A percentile compares a stretch with the other conserved stretches of the same genome.
These are phyloP conservation scores for Actinia equina DNA, from an alignment of 64 coral and sea anemone genomes.

Conservation along the genomic window DNA sequence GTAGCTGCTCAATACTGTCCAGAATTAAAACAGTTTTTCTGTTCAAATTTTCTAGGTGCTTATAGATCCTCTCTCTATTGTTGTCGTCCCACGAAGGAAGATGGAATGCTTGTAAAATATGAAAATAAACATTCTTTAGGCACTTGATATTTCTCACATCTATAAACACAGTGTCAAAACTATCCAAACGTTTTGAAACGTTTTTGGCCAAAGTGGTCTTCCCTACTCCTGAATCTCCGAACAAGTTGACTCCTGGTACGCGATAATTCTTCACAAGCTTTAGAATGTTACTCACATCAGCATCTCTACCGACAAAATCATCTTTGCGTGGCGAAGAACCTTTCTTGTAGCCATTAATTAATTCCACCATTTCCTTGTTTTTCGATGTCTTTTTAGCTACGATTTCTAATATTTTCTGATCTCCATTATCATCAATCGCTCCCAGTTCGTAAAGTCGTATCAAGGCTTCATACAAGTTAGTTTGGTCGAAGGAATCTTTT, in stretches of 20 bases:
- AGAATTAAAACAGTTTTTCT: conserved; percentile 19
- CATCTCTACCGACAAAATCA: background rate
- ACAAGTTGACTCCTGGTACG: background rate
- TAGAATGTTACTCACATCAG: background rate
- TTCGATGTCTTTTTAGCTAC: background rate
- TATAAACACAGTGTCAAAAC: background rate
- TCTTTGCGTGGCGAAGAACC: background rate
- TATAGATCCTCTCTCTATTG: background rate
- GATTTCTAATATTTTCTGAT: background rate
- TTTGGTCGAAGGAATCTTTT: background rate
- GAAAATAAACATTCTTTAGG: conserved; percentile 2
- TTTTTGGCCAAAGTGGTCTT: background rate
- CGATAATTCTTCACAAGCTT: background rate
- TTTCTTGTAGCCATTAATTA: conserved; percentile 1
- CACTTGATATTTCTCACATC: conserved; percentile 16
- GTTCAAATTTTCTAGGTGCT: background rate
- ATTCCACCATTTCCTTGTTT: background rate
- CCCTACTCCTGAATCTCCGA: background rate
- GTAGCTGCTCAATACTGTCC: conserved; percentile 28
- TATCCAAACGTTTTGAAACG: background rate
- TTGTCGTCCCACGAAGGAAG: background rate
- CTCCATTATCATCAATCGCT: background rate
- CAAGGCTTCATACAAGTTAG: background rate
- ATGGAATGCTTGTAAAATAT: background rate
- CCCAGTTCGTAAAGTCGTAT: background rate